Percentiles rank a stretch among this genome's conserved stretches.
Evolutionary conservation across 2,888 invertebrate genomes (phyloP).

Genomic region (Chymomyza caudatula): DNA sequence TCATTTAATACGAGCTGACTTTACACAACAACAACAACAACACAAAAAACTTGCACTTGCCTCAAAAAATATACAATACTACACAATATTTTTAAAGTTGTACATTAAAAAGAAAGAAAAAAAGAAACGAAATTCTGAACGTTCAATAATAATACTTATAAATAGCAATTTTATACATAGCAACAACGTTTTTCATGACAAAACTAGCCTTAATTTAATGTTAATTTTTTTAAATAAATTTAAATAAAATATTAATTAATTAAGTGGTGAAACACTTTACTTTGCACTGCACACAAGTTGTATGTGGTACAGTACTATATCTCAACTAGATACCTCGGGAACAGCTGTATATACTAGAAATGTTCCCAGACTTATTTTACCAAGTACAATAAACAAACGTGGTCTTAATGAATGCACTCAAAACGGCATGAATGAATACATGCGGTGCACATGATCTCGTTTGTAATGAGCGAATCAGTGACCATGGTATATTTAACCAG

Average conservation of each 20-base stretch:
- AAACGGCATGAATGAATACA: too few species aligned
- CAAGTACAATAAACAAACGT: neutral
- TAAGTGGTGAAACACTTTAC: conserved; percentile 14
- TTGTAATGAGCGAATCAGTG: too few species aligned
- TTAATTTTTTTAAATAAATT: conserved; percentile 65
- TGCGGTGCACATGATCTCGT: too few species aligned
- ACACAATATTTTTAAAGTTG: neutral
- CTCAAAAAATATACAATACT: neutral
- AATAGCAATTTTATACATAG: conserved; percentile 8
- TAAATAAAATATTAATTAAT: conserved; percentile 54
- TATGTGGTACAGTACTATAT: too few species aligned
- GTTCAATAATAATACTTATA: neutral
- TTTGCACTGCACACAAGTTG: conserved; percentile 1
- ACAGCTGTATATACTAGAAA: neutral
- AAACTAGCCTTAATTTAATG: conserved; percentile 64
- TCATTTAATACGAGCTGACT: neutral
- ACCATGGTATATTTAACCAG: too few species aligned
- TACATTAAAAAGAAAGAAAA: neutral
- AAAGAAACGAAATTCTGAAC: neutral
- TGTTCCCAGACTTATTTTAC: neutral
- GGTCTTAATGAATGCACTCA: too few species aligned
- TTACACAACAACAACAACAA: too few species aligned
- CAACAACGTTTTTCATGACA: conserved; percentile 36
- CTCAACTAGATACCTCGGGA: neutral
- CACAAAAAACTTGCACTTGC: neutral